Base-by-base conservation (phyloP, 2,888 invertebrate genomes). In the Erannis defoliaria region DNA sequence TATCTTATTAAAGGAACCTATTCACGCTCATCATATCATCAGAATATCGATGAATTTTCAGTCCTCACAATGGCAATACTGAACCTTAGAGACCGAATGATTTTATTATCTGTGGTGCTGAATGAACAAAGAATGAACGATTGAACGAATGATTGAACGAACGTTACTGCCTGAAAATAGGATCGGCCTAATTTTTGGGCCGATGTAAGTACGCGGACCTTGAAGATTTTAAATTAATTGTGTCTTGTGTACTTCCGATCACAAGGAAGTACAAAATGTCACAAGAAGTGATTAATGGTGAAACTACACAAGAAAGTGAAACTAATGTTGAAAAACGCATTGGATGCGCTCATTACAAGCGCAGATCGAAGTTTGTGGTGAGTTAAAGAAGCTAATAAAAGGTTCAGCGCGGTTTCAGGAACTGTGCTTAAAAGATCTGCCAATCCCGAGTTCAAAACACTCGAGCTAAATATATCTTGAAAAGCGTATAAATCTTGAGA, bases 291-390 rank as follows among this genome's bases (percentile, higher is more conserved):
- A 69, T 70, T 49, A 85, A 77, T 66, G 76, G 70, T 37, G 87
- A 85, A 64, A 60, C 71, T 55, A 74, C 72, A 31, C 62, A 66
- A 55, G 79, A 72, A 57, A 65, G 68, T 43, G 87, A 85, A 63
- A 68, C 76, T 66, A 78, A 69, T 59, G 75, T 72, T 67, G 90
- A 90, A 77, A 93, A 94, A 85, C 90, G 93, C 21, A 88, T 94
- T 69, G 97, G 97, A 61, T 97, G 97, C 89, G 95, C 95, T 73
- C 97, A 97, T 90, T 97, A 97, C 82, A 96, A 96, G 84, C 94
- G 97, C 77, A 95, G 96, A 84, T 97, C 97, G 49, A 97, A 97
- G 92, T 96, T 97, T 89, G 96, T 97, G 93, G 97, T 97, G 93
- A 95, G 96, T 93, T 63, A 9, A 42, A 58, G 35, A 26, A n/a